Base-by-base conservation (phyloP, 2,888 invertebrate species). In the Pollenia amentaria region DNA sequence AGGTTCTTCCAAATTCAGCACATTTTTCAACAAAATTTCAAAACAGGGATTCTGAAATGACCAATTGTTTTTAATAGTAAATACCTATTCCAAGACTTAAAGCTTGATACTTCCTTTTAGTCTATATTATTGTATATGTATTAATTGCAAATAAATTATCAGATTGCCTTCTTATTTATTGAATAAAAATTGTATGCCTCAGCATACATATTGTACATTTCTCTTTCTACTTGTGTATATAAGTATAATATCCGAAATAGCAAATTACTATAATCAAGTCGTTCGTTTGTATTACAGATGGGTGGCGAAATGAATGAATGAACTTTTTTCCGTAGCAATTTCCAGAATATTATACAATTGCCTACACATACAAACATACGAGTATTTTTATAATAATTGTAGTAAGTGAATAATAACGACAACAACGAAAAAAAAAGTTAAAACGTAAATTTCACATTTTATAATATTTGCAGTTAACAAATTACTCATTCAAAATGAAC, bases 381-480 rank as follows among this genome's bases (percentile, higher is more conserved):
- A 40, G 40, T 40, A 18, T 16, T 44, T 29, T 16, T 14, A 1
- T 29, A 44, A 29, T 29, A 46, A 16, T 29, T 29, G 29, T 29
- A 29, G 16, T 55, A 55, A 38, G 12, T 16, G n/a, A 64, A 65
- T 55, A 21, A 55, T 16, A 16, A 67, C 46, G n/a, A 67, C 8
- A n/a, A 73, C 38, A n/a, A 29, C 29, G 29, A 29, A 29, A 62
- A 29, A 48, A 69, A 69, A 62, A 53, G 1, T 42, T 82, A 76
- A 60, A 69, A 82, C 75, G 82, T 76, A 82, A 82, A 82, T 76
- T 69, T 72, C 48, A 46, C 40, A 48, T 60, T 55, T 64, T 46
- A 21, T 64, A 46, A 57, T 65, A 55, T 40, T 48, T 57, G 38
- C 44, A 65, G 67, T 81, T 60, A 75, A 65, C 42, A 81, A 81